phyloP scores from a whole-genome alignment of 2,888 invertebrate species.

The Coelinius sp. region DNA sequence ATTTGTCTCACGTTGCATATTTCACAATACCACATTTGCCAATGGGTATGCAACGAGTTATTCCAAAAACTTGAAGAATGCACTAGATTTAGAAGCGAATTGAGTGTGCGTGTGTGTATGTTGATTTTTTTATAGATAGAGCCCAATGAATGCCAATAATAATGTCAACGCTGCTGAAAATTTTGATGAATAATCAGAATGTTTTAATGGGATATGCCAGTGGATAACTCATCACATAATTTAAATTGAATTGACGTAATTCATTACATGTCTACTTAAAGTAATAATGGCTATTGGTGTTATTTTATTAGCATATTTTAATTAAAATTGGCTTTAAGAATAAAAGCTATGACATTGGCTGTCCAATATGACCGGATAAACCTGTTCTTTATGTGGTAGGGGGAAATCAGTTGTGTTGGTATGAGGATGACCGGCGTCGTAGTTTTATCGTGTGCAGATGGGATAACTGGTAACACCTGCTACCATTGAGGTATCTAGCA shows the following conservation, averaged over 20 bases:
- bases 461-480: slow-evolving; percentile 51
- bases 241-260: neutral
- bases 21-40: neutral
- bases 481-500: slow-evolving; percentile 44
- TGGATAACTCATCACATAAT: neutral
- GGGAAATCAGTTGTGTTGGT: neutral
- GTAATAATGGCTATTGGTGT: slow-evolving; percentile 9
- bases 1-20: neutral
- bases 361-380: neutral
- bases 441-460: slow-evolving; percentile 49
- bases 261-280: neutral
- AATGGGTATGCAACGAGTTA: neutral
- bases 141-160: neutral
- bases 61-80: neutral
- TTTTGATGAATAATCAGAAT: neutral
- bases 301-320: slow-evolving; percentile 22
- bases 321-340: slow-evolving; percentile 6
- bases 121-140: neutral
- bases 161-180: too few relatives aligned
- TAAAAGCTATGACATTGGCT: neutral
- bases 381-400: neutral
- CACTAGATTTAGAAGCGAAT: neutral
- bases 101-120: neutral
- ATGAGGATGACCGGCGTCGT: slow-evolving; percentile 15
- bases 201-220: neutral